A percentile compares a stretch with the other conserved stretches of the same genome.
phyloP scores from a whole-genome alignment of 2,797 vertebrate genomes.

The Otolemur crassicaudatus region DNA sequence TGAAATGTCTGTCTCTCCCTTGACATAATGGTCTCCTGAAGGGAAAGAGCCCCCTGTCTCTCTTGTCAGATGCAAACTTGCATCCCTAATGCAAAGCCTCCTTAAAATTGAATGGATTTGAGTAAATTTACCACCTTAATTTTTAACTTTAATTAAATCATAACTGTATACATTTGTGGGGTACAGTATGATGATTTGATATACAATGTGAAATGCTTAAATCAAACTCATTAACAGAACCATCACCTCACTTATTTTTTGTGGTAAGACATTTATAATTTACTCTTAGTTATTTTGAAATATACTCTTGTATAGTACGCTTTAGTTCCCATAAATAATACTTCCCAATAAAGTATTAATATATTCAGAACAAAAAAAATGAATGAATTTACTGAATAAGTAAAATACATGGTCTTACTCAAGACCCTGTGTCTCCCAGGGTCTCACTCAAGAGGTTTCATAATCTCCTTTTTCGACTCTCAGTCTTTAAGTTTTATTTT shows the following conservation, averaged over 20 bases:
- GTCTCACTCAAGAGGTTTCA: not conserved
- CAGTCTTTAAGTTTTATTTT: not conserved
- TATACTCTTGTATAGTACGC: too few relatives aligned
- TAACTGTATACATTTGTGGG: too few relatives aligned
- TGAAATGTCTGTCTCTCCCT: slow-evolving; percentile 48
- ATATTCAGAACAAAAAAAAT: not conserved
- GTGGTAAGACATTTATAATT: too few relatives aligned
- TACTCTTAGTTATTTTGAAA: too few relatives aligned
- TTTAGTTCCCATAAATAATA: not conserved
- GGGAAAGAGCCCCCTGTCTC: not conserved
- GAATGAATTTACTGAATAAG: not conserved
- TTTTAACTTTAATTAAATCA: too few relatives aligned
- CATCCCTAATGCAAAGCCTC: not conserved
- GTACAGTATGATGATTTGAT: too few relatives aligned
- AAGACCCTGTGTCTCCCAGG: not conserved
- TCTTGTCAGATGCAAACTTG: not conserved
- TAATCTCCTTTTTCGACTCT: not conserved
- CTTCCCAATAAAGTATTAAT: not conserved
- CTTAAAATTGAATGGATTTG: not conserved
- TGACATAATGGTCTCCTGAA: not conserved
- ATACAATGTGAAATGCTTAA: too few relatives aligned
- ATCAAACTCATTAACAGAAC: too few relatives aligned
- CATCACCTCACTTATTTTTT: too few relatives aligned
- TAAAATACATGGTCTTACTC: not conserved
- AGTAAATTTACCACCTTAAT: slow-evolving; percentile 18